Evolutionary conservation across 2,113 vertebrate genomes (phyloP), one percentile per base, ranked within the genome.

Genomic region (Erythrocercus mccallii): DNA sequence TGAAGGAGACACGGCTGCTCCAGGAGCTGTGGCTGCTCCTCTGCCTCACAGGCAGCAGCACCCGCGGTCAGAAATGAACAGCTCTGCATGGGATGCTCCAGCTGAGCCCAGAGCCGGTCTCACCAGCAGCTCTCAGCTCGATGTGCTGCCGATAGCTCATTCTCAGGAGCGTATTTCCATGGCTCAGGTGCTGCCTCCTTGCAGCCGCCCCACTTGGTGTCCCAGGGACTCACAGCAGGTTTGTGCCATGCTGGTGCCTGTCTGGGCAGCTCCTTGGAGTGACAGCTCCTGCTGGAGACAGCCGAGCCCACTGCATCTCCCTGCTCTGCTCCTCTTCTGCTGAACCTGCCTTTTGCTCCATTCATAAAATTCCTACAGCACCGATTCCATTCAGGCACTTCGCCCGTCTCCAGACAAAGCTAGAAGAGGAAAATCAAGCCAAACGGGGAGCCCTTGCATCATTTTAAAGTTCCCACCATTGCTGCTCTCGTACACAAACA

Each of bases 351-450:
- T 71, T 94, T 61, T 37, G 66, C 62, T 87, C 73, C 72, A 92
- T 92, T 97, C 90, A 94, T 91, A 95, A 94, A 94, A 69, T 81
- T 35, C 30, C 79, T 56, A 31, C 90, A 73, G 42, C 53, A 2
- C 61, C 18, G 60, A 40, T 18, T 45, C 65, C 45, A 17, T 48
- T 54, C 8, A 5, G 53, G 35, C 28, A 4, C 31, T 87, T 92
- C 11, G 24, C 45, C 66, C 54, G 8, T 12, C 56, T 89, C 50
- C 86, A 89, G 24, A 11, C 38, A 84, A 37, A 94, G 61, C 73
- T 21, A 8, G n/a, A 81, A 60, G 57, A 81, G 23, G 44, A 79
- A 89, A 85, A 92, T 84, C 9, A 48, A 81, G 40, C 77, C 72
- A 64, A 38, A 27, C 6, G 8, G 66, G 84, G 23, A 85, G 73